Base-by-base conservation (phyloP, 2,797 vertebrate species). In the Karalla daura region DNA sequence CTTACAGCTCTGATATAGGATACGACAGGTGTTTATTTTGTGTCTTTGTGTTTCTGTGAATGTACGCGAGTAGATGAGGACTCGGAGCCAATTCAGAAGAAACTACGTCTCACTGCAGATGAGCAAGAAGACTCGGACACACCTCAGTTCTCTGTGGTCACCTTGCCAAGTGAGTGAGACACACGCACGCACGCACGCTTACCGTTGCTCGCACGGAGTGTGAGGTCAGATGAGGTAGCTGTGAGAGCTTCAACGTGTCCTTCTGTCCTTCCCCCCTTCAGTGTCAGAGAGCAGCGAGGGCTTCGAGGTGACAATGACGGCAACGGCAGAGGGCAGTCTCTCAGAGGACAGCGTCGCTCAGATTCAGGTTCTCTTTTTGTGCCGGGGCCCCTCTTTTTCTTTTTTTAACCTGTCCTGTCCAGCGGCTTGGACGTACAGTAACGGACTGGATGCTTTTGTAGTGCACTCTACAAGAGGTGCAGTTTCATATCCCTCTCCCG, bases 281-380 rank as follows among this genome's bases (percentile, higher is more conserved):
- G 96, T 96, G 94, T 95, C 96, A 61, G 96, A 97, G 85, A 95
- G 91, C 75, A 95, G 96, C 37, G 96, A 96, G 78, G 96, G 96
- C 88, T 98, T 98, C 71, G 97, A 99, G 95, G 96, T 99, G 93
- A 98, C 97, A 40, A 98, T 99, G 98, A 98, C 97, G 5, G 95
- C 96, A 35, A 94, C 96, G 46, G 93, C 95, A 25, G 96, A 96
- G 44, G 92, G 90, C 21, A 95, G 96, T 30, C 91, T 97, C 56
- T 95, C 95, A 0, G 94, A 96, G 79, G 95, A 96, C 14, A 94
- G 94, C 18, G 94, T 95, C 63, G 94, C 96, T 80, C 96, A 96
- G 79, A 97, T 96, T 65, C 95, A 98, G 96, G 98, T 98, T 85
- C 8, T n/a, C n/a, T n/a, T n/a, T n/a, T n/a, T n/a, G n/a, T n/a